phyloP scores from a whole-genome alignment of 2,797 vertebrate species.

The Halcyon leucocephala region DNA sequence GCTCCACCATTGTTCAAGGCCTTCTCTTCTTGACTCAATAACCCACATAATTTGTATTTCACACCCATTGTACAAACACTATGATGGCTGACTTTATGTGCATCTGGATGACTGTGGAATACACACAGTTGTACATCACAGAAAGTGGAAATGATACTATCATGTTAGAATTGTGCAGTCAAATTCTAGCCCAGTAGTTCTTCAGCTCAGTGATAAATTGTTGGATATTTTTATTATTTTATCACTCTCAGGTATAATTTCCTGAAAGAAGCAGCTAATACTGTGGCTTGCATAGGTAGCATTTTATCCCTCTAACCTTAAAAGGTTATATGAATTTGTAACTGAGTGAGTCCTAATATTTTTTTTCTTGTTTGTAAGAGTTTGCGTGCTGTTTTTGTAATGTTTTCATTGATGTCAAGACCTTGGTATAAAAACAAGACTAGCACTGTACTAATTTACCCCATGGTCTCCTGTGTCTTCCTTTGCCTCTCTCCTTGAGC shows the following conservation, averaged over 20 bases:
- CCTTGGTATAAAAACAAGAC: constrained; percentile 90
- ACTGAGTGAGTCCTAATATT: constrained; percentile 6
- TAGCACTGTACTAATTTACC: constrained; percentile 84
- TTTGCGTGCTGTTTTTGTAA: constrained; percentile 87
- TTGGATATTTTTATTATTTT: neutral
- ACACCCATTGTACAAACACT: neutral
- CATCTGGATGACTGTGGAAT: neutral
- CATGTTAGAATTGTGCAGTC: neutral
- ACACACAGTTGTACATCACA: neutral
- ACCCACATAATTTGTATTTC: neutral
- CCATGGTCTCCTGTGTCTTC: constrained; percentile 78
- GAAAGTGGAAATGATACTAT: neutral
- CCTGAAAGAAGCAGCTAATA: neutral
- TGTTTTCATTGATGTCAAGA: constrained; percentile 95
- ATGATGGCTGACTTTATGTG: neutral
- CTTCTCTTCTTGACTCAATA: neutral
- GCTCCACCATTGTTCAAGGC: neutral
- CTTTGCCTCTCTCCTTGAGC: constrained; percentile 73
- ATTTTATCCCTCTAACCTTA: constrained; percentile 26
- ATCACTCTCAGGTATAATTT: neutral
- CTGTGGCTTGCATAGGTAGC: neutral
- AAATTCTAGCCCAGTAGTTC: neutral
- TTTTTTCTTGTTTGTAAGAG: constrained; percentile 79
- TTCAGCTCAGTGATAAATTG: neutral
- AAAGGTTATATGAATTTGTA: constrained; percentile 41